phyloP scores from a whole-genome alignment of 2,113 vertebrate genomes.

The Sialia sialis region DNA sequence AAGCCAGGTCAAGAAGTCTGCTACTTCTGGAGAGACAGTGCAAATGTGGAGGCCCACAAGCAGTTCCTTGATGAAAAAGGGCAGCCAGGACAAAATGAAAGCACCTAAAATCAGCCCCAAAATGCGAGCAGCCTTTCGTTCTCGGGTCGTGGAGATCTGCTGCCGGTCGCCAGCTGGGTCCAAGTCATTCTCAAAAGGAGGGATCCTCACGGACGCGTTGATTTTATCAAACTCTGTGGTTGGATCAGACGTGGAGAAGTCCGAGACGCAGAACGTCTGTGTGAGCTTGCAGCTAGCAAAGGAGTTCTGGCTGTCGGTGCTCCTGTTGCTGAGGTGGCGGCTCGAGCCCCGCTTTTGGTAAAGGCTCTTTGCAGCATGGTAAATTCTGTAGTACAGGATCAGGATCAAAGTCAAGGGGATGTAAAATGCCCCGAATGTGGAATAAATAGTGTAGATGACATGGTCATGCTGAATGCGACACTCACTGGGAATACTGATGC shows the following conservation, averaged over 20 bases:
- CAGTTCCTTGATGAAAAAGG: slow-evolving; percentile 90
- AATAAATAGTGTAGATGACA: slow-evolving; percentile 87
- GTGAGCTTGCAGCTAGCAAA: slow-evolving; percentile 79
- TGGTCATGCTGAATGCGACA: slow-evolving; percentile 86
- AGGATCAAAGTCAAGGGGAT: slow-evolving; percentile 87
- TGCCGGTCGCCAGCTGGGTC: slow-evolving; percentile 74
- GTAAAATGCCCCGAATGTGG: slow-evolving; percentile 87
- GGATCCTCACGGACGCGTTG: slow-evolving; percentile 54
- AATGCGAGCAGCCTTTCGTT: slow-evolving; percentile 86
- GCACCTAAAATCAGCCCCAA: slow-evolving; percentile 87
- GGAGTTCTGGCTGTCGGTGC: slow-evolving; percentile 83
- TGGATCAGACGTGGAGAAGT: slow-evolving; percentile 81
- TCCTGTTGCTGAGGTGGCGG: slow-evolving; percentile 83
- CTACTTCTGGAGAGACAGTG: slow-evolving; percentile 76
- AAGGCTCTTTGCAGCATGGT: slow-evolving; percentile 83
- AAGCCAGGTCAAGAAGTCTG: slow-evolving; percentile 87
- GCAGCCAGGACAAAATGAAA: slow-evolving; percentile 89
- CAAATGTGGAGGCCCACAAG: slow-evolving; percentile 79
- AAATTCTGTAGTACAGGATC: slow-evolving; percentile 89
- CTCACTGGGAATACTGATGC: slow-evolving; percentile 53
- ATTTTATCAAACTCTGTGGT: slow-evolving; percentile 77
- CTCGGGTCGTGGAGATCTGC: slow-evolving; percentile 81
- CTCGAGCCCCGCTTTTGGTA: slow-evolving; percentile 89
- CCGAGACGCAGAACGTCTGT: slow-evolving; percentile 83
- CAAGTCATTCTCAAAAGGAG: slow-evolving; percentile 74